phyloP scores from a whole-genome alignment of 2,888 invertebrate genomes.

The Acronicta leporina region DNA sequence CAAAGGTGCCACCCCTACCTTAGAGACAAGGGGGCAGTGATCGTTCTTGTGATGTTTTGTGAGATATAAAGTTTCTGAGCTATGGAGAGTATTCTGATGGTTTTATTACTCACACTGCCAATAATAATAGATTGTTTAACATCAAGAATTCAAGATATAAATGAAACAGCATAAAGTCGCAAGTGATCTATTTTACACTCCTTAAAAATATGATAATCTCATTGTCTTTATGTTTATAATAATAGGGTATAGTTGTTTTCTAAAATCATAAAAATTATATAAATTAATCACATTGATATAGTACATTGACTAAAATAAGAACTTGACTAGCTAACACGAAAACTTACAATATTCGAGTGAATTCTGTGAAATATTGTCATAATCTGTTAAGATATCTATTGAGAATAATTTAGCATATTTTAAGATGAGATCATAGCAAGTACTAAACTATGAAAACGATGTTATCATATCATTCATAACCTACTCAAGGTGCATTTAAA shows the following conservation, averaged over 20 bases:
- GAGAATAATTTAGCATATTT: slow-evolving; percentile 5
- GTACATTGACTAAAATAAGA: slow-evolving; percentile 58
- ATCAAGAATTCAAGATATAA: too few relatives aligned
- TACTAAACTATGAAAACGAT: background rate
- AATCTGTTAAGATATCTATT: slow-evolving; percentile 12
- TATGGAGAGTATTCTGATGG: slow-evolving; percentile 5
- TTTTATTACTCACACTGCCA: slow-evolving; percentile 15
- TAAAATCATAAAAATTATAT: slow-evolving; percentile 62
- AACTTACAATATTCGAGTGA: slow-evolving; percentile 41
- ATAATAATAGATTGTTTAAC: too few relatives aligned
- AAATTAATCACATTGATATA: slow-evolving; percentile 61
- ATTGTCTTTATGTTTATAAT: slow-evolving; percentile 64
- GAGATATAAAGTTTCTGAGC: slow-evolving; percentile 23
- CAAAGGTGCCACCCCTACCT: background rate
- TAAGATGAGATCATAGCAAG: slow-evolving; percentile 28
- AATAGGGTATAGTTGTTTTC: slow-evolving; percentile 61
- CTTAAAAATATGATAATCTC: slow-evolving; percentile 75
- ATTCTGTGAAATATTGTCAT: slow-evolving; percentile 52
- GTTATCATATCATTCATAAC: too few relatives aligned
- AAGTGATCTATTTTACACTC: slow-evolving; percentile 77
- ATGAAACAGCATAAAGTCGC: slow-evolving; percentile 58
- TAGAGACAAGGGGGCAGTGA: background rate
- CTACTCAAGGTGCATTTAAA: too few relatives aligned
- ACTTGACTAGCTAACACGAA: slow-evolving; percentile 75
- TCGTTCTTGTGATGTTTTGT: slow-evolving; percentile 39